Conservation (phyloP, 2,888 invertebrate species). For the Dorcus parallelipipedus region DNA sequence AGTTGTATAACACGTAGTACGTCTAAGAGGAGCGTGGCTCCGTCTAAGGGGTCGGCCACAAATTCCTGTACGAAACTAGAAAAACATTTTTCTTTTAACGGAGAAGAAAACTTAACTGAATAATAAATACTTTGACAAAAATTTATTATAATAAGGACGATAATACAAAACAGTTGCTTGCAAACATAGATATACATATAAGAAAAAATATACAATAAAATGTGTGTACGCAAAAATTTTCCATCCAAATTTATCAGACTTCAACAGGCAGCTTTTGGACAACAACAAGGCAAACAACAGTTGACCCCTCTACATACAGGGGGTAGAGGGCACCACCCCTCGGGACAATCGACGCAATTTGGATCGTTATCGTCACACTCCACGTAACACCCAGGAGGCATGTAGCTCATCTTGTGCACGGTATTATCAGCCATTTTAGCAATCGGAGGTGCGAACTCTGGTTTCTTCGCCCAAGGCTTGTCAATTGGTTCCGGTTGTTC, state of each 20-base stretch:
- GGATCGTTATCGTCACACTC: constrained; percentile 56
- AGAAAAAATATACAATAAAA: background rate
- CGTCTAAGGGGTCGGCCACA: constrained; percentile 82
- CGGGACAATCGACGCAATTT: constrained; percentile 50
- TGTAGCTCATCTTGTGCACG: constrained; percentile 59
- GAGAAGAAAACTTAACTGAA: too few species aligned
- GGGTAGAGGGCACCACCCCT: constrained; percentile 32
- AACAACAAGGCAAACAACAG: constrained; percentile 43
- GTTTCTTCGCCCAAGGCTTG: constrained; percentile 48
- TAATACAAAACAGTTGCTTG: background rate
- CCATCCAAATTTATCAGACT: background rate
- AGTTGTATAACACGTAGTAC: constrained; percentile 82
- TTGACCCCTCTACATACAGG: constrained; percentile 21
- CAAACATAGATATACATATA: constrained; percentile 4
- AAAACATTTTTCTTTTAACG: constrained; percentile 24
- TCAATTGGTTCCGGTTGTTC: constrained; percentile 43
- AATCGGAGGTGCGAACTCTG: constrained; percentile 46
- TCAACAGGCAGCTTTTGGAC: constrained; percentile 45
- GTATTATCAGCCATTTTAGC: constrained; percentile 56
- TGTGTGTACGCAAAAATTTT: constrained; percentile 1
- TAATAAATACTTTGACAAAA: background rate
- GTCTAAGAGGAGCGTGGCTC: constrained; percentile 78
- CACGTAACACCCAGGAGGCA: constrained; percentile 58
- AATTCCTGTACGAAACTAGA: constrained; percentile 91
- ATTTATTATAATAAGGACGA: background rate